A percentile compares a stretch with the other conserved stretches of the same genome.
These are phyloP conservation scores for Perizoma flavofasciatum DNA, from an alignment of 2,888 invertebrate species.

Conservation along the genomic window DNA sequence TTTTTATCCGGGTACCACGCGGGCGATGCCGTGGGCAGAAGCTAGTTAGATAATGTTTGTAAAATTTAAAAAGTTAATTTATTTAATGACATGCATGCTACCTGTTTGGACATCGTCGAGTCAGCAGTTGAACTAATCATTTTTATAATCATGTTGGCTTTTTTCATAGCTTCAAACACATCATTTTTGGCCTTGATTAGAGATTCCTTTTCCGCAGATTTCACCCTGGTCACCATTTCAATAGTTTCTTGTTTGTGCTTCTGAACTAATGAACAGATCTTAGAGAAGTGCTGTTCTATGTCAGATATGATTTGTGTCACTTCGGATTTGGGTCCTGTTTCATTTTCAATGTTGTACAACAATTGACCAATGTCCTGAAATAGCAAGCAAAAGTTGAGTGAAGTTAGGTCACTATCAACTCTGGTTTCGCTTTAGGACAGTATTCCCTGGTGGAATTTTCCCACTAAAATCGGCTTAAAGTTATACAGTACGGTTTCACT, in stretches of 20 bases:
- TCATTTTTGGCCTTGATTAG: slow-evolving; percentile 56
- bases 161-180: slow-evolving; percentile 57
- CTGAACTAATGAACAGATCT: slow-evolving; percentile 79
- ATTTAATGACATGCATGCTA: slow-evolving; percentile 29
- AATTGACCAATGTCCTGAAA: slow-evolving; percentile 71
- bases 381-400: not conserved
- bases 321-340: slow-evolving; percentile 54
- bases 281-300: slow-evolving; percentile 80
- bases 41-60: no score
- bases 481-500: no score
- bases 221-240: slow-evolving; percentile 57
- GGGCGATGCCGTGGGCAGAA: no score
- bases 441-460: no score
- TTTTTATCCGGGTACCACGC: no score
- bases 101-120: slow-evolving; percentile 58
- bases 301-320: slow-evolving; percentile 54
- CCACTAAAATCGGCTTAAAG: no score
- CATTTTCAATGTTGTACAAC: slow-evolving; percentile 61
- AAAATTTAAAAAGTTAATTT: no score
- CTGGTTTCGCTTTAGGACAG: not conserved
- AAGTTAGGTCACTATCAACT: not conserved
- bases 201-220: slow-evolving; percentile 59
- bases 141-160: slow-evolving; percentile 53
- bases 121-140: slow-evolving; percentile 47
- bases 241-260: slow-evolving; percentile 75